Base-by-base conservation (phyloP, 1,140 invertebrate species). In the Pseudoatta argentina region DNA sequence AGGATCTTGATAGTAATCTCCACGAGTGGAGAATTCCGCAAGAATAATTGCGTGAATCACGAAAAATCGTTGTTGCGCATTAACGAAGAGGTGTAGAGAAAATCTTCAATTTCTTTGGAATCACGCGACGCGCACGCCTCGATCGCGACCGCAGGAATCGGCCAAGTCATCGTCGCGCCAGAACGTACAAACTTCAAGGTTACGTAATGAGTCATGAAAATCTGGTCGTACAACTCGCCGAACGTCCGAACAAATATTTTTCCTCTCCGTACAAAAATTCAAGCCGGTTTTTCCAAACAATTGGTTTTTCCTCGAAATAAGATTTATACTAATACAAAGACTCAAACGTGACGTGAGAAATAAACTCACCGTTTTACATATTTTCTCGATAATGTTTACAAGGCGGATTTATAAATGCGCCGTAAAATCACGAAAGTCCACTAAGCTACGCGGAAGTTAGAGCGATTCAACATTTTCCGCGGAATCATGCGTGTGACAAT, bases 121-220 rank as follows among this genome's bases (percentile, higher is more conserved):
- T 55, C 76, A 69, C 73, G 64, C 21, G 34, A 44, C 51, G 61
- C 71, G 71, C 34, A 57, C 55, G 71, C 51, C 61, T 61, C 81
- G 53, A 63, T 82, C 48, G 77, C 51, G 44, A 44, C 78, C 63
- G 55, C 82, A 27, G 77, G 66, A 83, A 88, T 91, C 89, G 87
- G 63, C 85, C 92, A 87, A 93, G 91, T 93, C 93, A 92, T 92
- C 91, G 88, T 89, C 81, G 69, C 76, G 81, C 78, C 86, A 16
- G 82, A 92, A 66, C 79, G 93, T 89, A 83, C 91, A 86, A 93
- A 92, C 85, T 90, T 91, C 93, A 94, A 94, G 93, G 93, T 81
- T 69, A 83, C 27, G 18, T 77, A 63, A 78, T 94, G 92, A 94
- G 85, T 93, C 93, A 94, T 90, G 88, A 91, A 92, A 93, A 93